phyloP scores from a whole-genome alignment of 1,140 invertebrate species.

The Teleogryllus occipitalis region DNA sequence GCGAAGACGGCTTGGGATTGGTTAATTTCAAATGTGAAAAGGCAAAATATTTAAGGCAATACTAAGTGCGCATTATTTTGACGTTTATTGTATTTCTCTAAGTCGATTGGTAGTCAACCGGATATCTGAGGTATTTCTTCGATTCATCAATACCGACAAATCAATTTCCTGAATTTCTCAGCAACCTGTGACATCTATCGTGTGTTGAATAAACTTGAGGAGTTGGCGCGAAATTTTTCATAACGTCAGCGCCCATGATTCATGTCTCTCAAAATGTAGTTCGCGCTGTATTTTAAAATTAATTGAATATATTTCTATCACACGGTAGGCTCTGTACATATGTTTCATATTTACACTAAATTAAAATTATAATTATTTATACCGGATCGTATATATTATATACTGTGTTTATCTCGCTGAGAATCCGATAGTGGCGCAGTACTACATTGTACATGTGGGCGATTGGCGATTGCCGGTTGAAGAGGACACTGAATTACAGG shows the following conservation, averaged over 20 bases:
- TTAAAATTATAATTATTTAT: too few relatives aligned
- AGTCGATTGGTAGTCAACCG: neutral
- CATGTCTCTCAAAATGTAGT: neutral
- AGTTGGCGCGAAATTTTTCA: constrained; percentile 18
- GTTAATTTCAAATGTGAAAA: neutral
- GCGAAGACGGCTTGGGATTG: neutral
- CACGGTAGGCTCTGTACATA: too few relatives aligned
- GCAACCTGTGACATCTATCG: constrained; percentile 7
- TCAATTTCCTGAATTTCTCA: neutral
- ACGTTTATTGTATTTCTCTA: neutral
- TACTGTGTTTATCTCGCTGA: too few relatives aligned
- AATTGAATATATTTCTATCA: neutral
- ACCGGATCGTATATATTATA: too few relatives aligned
- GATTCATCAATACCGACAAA: neutral
- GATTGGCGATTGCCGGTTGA: constrained; percentile 23
- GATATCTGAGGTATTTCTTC: neutral
- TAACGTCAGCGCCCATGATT: constrained; percentile 9
- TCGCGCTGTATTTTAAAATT: constrained; percentile 10
- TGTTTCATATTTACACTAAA: too few relatives aligned
- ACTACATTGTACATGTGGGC: constrained; percentile 23
- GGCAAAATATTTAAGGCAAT: neutral
- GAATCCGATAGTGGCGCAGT: neutral
- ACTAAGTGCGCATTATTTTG: neutral
- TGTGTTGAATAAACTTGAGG: neutral
- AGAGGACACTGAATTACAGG: constrained; percentile 7